Evolutionary conservation across 2,888 invertebrate genomes (phyloP).

Genomic region (Lathronympha strigana): DNA sequence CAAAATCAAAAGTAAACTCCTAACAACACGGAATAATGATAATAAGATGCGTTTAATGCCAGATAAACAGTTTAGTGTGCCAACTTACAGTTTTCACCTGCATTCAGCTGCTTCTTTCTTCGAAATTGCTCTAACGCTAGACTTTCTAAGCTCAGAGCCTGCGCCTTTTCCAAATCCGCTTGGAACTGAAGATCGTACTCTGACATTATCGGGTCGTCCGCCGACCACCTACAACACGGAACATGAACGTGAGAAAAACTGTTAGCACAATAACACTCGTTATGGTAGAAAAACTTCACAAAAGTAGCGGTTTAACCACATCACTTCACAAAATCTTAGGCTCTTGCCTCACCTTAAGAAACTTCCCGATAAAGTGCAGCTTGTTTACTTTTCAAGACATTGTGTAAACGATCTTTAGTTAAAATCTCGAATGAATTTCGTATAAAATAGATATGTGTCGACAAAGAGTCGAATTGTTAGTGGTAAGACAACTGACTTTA

Average conservation of each 20-base stretch:
- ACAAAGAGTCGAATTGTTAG: constrained; percentile 24
- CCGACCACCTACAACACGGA: constrained; percentile 64
- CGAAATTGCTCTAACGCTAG: constrained; percentile 92
- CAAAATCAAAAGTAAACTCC: neutral
- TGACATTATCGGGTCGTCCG: constrained; percentile 70
- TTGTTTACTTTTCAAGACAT: constrained; percentile 64
- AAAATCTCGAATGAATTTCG: constrained; percentile 38
- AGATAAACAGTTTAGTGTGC: constrained; percentile 30
- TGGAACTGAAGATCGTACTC: constrained; percentile 93
- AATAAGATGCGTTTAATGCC: neutral
- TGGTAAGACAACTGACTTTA: constrained; percentile 21
- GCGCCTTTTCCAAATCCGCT: constrained; percentile 94
- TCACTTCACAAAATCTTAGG: constrained; percentile 20
- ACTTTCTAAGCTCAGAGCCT: constrained; percentile 94
- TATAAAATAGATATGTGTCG: constrained; percentile 37
- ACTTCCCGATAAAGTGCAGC: constrained; percentile 54
- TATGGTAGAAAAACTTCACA: constrained; percentile 56
- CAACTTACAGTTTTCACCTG: constrained; percentile 78
- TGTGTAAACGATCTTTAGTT: constrained; percentile 55
- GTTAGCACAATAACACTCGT: constrained; percentile 48
- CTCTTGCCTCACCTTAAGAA: constrained; percentile 58
- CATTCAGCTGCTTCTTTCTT: constrained; percentile 85
- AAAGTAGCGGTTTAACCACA: constrained; percentile 28
- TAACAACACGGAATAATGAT: neutral
- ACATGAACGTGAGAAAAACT: constrained; percentile 65